A percentile compares a stretch with the other conserved stretches of the same genome.
Conservation (phyloP, 1,140 invertebrate species). For the Zaprionus camerounensis region DNA sequence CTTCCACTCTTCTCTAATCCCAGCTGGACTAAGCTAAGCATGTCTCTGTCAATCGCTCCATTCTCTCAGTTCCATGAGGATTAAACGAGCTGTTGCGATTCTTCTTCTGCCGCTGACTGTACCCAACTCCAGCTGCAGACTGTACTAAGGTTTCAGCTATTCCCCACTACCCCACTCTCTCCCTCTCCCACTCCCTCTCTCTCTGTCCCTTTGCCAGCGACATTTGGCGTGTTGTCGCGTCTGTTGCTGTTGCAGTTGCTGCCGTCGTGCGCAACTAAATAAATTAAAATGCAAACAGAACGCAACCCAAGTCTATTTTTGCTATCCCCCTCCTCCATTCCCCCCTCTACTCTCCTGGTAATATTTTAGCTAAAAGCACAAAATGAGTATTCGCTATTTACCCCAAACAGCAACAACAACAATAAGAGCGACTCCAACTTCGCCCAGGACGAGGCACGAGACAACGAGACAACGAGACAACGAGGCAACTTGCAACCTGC, state of each 20-base stretch:
- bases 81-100: background rate
- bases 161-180: background rate
- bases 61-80: background rate
- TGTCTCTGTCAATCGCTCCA: background rate
- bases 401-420: constrained; percentile 19
- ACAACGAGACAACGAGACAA: constrained; percentile 28
- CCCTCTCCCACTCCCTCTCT: too few species aligned
- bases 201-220: background rate
- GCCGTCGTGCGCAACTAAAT: constrained; percentile 65
- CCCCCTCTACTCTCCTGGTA: background rate
- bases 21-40: background rate
- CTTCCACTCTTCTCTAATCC: background rate
- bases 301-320: constrained; percentile 15
- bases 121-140: background rate
- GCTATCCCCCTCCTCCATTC: background rate
- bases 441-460: constrained; percentile 30
- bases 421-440: constrained; percentile 20
- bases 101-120: constrained; percentile 1
- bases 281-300: constrained; percentile 75
- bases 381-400: constrained; percentile 28
- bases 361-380: constrained; percentile 60
- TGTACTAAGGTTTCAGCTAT: background rate
- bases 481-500: constrained; percentile 8
- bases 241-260: constrained; percentile 20
- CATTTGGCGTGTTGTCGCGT: constrained; percentile 48